Evolutionary conservation across 2,888 invertebrate species (phyloP).

Genomic region (Drosophila stalkeri): DNA sequence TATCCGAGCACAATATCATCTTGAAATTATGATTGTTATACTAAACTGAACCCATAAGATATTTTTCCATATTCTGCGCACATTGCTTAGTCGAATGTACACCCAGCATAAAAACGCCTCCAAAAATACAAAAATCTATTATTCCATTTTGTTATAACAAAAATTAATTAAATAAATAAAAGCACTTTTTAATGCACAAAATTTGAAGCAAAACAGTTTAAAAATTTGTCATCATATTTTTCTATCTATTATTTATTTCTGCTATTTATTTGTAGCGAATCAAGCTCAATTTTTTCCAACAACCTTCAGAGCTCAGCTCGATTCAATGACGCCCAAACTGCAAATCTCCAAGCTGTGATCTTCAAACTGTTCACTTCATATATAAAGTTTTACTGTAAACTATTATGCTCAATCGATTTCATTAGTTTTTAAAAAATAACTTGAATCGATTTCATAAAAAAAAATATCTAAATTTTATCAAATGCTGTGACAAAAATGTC

Average conservation of each 20-base stretch:
- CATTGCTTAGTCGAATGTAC: too few species aligned
- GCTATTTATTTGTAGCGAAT: not conserved
- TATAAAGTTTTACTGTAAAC: not conserved
- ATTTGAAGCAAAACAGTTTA: not conserved
- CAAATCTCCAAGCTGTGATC: too few species aligned
- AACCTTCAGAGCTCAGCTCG: not conserved
- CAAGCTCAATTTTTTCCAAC: not conserved
- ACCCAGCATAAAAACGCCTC: too few species aligned
- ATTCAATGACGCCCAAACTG: not conserved
- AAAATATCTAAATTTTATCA: not conserved
- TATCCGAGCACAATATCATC: not conserved
- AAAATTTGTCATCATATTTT: not conserved
- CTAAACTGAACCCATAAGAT: too few species aligned
- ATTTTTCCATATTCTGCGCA: too few species aligned
- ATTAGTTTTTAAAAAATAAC: not conserved
- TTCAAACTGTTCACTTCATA: not conserved
- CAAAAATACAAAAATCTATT: not conserved
- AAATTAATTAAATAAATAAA: conserved; percentile 3
- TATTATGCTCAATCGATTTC: not conserved
- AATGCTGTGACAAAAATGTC: not conserved
- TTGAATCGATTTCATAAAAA: not conserved
- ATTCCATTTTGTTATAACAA: not conserved
- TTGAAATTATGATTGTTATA: not conserved
- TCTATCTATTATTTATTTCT: not conserved
- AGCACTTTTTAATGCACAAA: not conserved